phyloP scores from a whole-genome alignment of 2,113 vertebrate species.

The Hippocampus abdominalis region DNA sequence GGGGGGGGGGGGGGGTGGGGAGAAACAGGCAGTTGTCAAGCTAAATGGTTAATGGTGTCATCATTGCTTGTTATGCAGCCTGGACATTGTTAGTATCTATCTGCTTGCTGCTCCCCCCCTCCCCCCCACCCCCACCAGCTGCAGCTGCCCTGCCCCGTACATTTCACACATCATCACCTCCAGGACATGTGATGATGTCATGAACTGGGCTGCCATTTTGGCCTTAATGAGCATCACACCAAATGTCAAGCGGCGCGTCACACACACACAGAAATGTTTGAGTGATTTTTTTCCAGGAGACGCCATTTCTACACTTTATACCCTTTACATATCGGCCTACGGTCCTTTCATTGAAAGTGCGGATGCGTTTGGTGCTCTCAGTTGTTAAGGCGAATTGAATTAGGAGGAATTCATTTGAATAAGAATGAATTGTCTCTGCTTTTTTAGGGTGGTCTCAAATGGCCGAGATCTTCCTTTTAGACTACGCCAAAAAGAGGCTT shows the following conservation, averaged over 20 bases:
- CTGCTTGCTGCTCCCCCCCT: not conserved
- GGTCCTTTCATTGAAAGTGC: not conserved
- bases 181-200: slow-evolving; percentile 46
- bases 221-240: slow-evolving; percentile 11
- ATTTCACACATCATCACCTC: slow-evolving; percentile 60
- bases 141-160: slow-evolving; percentile 46
- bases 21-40: not conserved
- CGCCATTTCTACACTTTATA: not conserved
- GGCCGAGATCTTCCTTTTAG: slow-evolving; percentile 1
- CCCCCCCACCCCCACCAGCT: not conserved
- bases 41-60: not conserved
- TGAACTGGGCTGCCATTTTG: slow-evolving; percentile 6
- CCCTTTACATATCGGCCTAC: too few relatives aligned
- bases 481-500: slow-evolving; percentile 31
- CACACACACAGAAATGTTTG: slow-evolving; percentile 1
- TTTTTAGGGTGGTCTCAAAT: too few relatives aligned
- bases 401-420: too few relatives aligned
- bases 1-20: not conserved
- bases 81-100: slow-evolving; percentile 21
- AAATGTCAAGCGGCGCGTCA: slow-evolving; percentile 11
- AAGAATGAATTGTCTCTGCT: not conserved
- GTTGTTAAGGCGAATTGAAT: not conserved
- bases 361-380: not conserved
- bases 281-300: slow-evolving; percentile 1
- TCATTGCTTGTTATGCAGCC: slow-evolving; percentile 15